These are phyloP conservation scores for Sylvia atricapilla DNA, from an alignment of 2,113 vertebrate species.

Conservation along the genomic window DNA sequence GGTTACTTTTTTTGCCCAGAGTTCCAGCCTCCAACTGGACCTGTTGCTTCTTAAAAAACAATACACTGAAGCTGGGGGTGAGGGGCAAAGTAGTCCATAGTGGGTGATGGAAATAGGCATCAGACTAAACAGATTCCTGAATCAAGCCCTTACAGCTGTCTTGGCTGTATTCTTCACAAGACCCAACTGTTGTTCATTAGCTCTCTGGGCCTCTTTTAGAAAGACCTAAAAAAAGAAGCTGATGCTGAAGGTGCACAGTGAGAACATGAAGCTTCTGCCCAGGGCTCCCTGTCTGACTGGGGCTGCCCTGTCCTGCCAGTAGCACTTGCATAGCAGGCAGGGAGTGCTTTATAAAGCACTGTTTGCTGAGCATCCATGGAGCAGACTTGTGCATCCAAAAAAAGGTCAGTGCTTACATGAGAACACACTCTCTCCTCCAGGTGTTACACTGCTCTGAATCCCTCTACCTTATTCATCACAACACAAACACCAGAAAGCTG, in stretches of 20 bases:
- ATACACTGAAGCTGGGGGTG: not conserved
- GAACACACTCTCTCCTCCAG: rapidly evolving
- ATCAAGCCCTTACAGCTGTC: not conserved
- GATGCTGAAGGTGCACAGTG: not conserved
- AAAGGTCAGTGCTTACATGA: not conserved
- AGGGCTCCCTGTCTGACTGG: not conserved
- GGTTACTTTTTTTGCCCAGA: not conserved
- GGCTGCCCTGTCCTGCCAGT: not conserved
- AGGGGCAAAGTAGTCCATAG: not conserved
- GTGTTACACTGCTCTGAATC: not conserved
- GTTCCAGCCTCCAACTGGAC: not conserved
- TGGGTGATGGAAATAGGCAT: not conserved
- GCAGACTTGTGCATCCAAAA: not conserved
- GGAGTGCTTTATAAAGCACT: not conserved
- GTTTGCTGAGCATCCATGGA: not conserved
- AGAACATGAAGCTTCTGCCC: not conserved
- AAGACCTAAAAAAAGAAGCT: not conserved
- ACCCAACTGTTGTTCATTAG: not conserved
- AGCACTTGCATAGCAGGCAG: not conserved
- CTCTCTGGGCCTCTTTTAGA: not conserved
- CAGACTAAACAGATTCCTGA: not conserved
- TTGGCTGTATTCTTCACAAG: not conserved
- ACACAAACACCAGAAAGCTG: not conserved
- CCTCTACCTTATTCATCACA: not conserved
- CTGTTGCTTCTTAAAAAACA: not conserved